A percentile compares a stretch with the other conserved stretches of the same genome.
Conservation (phyloP, 2,888 invertebrate species). For the Phasia obesa region DNA sequence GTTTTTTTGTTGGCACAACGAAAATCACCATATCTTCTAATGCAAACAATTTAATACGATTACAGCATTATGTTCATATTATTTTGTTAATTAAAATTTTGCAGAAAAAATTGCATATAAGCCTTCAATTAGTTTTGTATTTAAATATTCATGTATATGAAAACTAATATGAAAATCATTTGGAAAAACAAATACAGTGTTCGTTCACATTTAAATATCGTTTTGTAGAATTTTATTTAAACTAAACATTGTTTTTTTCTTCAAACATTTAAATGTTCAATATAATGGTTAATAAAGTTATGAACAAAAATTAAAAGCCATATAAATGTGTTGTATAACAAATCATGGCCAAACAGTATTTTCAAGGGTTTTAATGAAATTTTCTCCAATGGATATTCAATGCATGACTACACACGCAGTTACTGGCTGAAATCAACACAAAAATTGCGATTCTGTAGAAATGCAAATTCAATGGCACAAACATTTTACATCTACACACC, state of each 20-base stretch:
- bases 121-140: background rate
- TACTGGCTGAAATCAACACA: background rate
- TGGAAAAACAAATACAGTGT: background rate
- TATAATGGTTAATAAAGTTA: slow-evolving; percentile 17
- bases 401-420: background rate
- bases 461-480: background rate
- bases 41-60: slow-evolving; percentile 4
- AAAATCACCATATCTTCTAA: background rate
- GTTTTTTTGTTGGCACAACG: background rate
- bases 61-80: background rate
- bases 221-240: background rate
- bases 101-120: background rate
- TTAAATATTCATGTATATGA: background rate
- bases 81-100: slow-evolving; percentile 15
- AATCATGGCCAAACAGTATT: slow-evolving; percentile 25
- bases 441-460: background rate
- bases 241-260: background rate
- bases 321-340: slow-evolving; percentile 15
- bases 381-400: background rate
- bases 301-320: slow-evolving; percentile 19
- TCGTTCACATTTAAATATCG: background rate
- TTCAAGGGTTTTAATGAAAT: background rate
- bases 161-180: background rate
- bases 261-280: slow-evolving; percentile 17
- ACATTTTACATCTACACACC: background rate